Conservation (phyloP, 2,797 vertebrate species). For the Chiroxiphia lanceolata region DNA sequence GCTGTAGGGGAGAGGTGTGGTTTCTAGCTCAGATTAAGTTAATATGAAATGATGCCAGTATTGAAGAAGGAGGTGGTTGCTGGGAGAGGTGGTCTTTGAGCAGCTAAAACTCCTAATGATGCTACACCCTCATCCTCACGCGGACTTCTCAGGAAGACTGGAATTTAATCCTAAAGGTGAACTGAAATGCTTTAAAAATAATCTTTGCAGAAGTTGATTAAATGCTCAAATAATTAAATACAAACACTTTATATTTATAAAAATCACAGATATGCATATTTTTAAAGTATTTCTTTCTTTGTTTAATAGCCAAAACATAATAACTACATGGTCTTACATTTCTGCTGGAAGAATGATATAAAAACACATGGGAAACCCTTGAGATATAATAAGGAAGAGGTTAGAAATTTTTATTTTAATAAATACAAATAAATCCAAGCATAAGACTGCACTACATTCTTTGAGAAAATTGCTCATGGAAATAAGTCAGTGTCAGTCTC, state of each 20-base stretch:
- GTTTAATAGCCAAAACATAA: neutral
- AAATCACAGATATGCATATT: neutral
- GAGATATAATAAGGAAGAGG: neutral
- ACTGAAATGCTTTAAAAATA: neutral
- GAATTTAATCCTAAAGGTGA: neutral
- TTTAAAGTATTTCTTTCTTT: neutral
- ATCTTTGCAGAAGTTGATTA: neutral
- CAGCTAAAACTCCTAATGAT: neutral
- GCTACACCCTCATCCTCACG: neutral
- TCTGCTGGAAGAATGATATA: neutral
- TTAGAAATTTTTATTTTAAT: neutral
- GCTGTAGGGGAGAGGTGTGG: neutral
- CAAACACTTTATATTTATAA: neutral
- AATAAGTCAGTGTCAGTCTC: neutral
- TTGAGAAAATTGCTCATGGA: neutral
- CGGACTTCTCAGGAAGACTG: neutral
- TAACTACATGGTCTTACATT: neutral
- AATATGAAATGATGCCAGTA: neutral
- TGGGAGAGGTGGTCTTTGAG: neutral
- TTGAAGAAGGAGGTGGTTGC: neutral
- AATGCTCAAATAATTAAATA: neutral
- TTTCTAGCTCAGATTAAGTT: neutral
- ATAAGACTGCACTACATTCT: neutral
- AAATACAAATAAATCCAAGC: neutral
- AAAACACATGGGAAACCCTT: neutral